Conservation (phyloP, 1,140 invertebrate genomes). For the Holotrichia oblita region DNA sequence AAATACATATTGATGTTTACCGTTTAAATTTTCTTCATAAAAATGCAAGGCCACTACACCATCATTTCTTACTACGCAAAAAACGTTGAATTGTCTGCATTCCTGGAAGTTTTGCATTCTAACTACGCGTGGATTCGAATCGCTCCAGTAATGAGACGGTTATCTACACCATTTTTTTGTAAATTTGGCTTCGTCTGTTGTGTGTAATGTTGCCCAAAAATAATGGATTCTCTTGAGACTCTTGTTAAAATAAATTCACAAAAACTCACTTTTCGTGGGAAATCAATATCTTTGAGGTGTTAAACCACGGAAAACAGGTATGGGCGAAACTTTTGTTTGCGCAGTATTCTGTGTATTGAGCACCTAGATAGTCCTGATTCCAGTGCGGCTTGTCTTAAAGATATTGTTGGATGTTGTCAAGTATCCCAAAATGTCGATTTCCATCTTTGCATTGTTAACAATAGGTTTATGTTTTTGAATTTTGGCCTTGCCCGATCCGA, state of each 20-base stretch:
- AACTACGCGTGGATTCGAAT: slow-evolving; percentile 19
- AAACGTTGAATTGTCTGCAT: slow-evolving; percentile 5
- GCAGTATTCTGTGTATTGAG: slow-evolving; percentile 5
- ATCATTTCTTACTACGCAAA: slow-evolving; percentile 27
- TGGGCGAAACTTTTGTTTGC: neutral
- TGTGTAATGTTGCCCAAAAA: no score
- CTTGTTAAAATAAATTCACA: no score
- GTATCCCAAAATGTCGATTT: slow-evolving; percentile 1
- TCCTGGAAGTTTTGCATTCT: slow-evolving; percentile 28
- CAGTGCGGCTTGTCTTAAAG: slow-evolving; percentile 5
- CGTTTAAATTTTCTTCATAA: slow-evolving; percentile 22
- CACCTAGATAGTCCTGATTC: neutral
- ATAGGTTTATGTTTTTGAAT: no score
- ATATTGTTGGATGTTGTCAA: neutral
- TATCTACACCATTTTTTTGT: neutral
- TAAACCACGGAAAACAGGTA: neutral
- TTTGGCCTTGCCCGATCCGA: neutral
- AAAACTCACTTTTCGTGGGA: slow-evolving; percentile 15
- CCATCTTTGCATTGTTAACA: neutral
- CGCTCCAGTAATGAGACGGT: slow-evolving; percentile 26
- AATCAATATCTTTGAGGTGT: neutral
- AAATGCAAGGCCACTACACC: neutral
- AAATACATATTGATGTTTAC: no score
- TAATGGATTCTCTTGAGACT: no score
- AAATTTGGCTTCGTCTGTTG: no score